Percentiles rank a stretch among this genome's conserved stretches.
phyloP scores from a whole-genome alignment of 2,888 invertebrate genomes.

The Apantesis nais region DNA sequence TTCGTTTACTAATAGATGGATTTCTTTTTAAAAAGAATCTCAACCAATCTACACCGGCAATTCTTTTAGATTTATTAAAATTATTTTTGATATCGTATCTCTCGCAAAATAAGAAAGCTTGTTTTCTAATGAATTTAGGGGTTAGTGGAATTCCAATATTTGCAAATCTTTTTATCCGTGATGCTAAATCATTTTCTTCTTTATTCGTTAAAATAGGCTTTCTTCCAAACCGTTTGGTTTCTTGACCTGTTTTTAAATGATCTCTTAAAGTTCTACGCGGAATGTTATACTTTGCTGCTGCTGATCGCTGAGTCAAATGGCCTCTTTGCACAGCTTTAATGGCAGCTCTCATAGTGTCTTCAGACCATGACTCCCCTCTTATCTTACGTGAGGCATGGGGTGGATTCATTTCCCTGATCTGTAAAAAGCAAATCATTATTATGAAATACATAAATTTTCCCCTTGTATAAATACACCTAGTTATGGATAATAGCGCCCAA shows the following conservation, averaged over 20 bases:
- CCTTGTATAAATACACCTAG: neutral
- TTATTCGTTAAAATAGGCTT: slow-evolving; percentile 23
- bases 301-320: slow-evolving; percentile 7
- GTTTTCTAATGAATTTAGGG: slow-evolving; percentile 20
- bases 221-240: slow-evolving; percentile 20
- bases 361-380: slow-evolving; percentile 10
- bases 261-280: slow-evolving; percentile 19
- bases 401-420: neutral
- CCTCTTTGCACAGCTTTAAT: slow-evolving; percentile 10
- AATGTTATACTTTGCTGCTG: slow-evolving; percentile 16
- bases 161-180: slow-evolving; percentile 20
- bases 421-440: slow-evolving; percentile 8
- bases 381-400: slow-evolving; percentile 5
- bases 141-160: slow-evolving; percentile 20
- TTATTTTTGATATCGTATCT: slow-evolving; percentile 13
- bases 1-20: slow-evolving; percentile 23
- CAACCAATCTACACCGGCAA: slow-evolving; percentile 26
- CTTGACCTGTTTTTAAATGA: slow-evolving; percentile 20
- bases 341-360: slow-evolving; percentile 6
- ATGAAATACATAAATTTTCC: neutral
- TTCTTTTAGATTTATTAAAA: slow-evolving; percentile 25
- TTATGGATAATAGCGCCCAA: slow-evolving; percentile 6
- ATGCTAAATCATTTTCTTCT: slow-evolving; percentile 24
- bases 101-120: slow-evolving; percentile 13
- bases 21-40: slow-evolving; percentile 28